Conservation (phyloP, 2,113 vertebrate species). For the Chlorodrepanis virens region DNA sequence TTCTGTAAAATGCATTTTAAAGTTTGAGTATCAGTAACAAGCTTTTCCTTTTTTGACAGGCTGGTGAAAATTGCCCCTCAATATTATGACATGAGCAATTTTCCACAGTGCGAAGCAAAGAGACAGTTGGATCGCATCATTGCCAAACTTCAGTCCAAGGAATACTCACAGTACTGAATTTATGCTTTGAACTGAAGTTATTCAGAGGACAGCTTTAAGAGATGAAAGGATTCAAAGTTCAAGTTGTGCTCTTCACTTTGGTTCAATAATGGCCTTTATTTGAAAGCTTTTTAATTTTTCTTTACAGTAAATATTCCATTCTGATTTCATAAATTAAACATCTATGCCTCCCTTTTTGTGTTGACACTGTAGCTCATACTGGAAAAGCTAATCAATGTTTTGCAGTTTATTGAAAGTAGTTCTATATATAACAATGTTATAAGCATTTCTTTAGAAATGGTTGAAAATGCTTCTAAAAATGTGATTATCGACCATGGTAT, state of each 20-base stretch:
- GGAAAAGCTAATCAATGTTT: constrained; percentile 83
- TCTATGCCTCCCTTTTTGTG: constrained; percentile 85
- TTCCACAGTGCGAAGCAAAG: constrained; percentile 97
- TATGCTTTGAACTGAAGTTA: constrained; percentile 75
- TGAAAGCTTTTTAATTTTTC: constrained; percentile 89
- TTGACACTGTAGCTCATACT: constrained; percentile 85
- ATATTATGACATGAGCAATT: constrained; percentile 98
- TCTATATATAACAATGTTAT: constrained; percentile 86
- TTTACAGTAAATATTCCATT: constrained; percentile 87
- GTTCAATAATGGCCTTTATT: constrained; percentile 85
- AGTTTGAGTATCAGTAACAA: constrained; percentile 46
- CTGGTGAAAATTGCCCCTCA: constrained; percentile 95
- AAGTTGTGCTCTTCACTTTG: constrained; percentile 83
- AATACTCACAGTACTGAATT: constrained; percentile 92
- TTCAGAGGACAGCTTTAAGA: constrained; percentile 80
- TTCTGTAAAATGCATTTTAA: background rate
- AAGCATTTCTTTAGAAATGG: constrained; percentile 88
- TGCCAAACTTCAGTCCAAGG: constrained; percentile 94
- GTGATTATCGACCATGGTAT: constrained; percentile 86
- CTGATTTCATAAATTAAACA: constrained; percentile 89
- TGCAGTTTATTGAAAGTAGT: constrained; percentile 89
- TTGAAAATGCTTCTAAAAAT: constrained; percentile 86
- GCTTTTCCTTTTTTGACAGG: constrained; percentile 77
- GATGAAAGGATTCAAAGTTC: constrained; percentile 77
- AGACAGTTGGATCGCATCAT: constrained; percentile 96